Conservation (phyloP, 1,140 invertebrate species). For the Papilio polytes region DNA sequence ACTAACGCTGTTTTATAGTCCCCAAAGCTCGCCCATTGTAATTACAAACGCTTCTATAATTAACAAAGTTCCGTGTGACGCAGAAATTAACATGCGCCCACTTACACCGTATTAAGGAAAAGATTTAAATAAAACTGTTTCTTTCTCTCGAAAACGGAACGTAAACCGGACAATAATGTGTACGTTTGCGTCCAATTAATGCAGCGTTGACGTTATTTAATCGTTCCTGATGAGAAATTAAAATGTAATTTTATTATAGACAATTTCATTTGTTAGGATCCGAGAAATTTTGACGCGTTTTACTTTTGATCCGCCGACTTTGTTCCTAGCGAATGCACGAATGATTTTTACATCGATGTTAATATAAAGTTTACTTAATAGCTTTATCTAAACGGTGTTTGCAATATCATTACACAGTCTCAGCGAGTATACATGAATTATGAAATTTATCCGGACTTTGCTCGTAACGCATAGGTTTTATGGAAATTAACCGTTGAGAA, state of each 20-base stretch:
- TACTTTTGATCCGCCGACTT: conserved; percentile 62
- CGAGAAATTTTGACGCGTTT: conserved; percentile 59
- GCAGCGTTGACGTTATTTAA: conserved; percentile 67
- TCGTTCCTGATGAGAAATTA: conserved; percentile 69
- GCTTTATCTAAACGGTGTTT: conserved; percentile 61
- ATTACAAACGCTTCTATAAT: conserved; percentile 48
- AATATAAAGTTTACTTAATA: conserved; percentile 64
- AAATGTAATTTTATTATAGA: conserved; percentile 72
- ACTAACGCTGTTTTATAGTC: conserved; percentile 49
- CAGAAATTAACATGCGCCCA: conserved; percentile 45
- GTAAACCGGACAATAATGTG: conserved; percentile 33
- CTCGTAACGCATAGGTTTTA: conserved; percentile 63
- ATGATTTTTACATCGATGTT: conserved; percentile 49
- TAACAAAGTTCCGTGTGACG: conserved; percentile 46
- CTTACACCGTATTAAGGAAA: conserved; percentile 21
- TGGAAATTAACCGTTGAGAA: conserved; percentile 59
- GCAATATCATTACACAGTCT: conserved; percentile 46
- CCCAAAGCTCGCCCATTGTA: conserved; percentile 46
- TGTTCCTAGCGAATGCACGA: conserved; percentile 40
- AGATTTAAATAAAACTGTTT: conserved; percentile 36
- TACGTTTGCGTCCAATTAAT: conserved; percentile 60
- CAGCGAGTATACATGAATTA: conserved; percentile 50
- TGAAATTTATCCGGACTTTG: conserved; percentile 60
- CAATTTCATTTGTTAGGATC: conserved; percentile 62
- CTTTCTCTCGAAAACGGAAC: conserved; percentile 13